Base-by-base conservation (phyloP, 2,888 invertebrate species). In the Stegophylla sp. region DNA sequence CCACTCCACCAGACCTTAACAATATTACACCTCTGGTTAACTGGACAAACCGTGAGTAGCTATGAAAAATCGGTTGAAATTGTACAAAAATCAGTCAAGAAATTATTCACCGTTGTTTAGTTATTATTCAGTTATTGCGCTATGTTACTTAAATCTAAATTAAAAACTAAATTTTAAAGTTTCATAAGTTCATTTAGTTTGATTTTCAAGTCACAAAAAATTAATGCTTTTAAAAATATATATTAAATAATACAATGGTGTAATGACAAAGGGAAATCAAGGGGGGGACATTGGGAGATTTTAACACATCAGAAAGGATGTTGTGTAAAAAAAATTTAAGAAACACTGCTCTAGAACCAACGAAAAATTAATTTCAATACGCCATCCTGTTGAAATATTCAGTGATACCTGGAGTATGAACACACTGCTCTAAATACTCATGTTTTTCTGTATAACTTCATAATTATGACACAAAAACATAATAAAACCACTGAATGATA, bases 1-100 rank as follows among this genome's bases (percentile, higher is more conserved):
- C 79, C 63, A 79, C 51, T 79, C 71, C 71, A 79, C 28, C 71
- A 71, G 71, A 79, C 79, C 79, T 79, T 79, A 79, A 23, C 71
- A 79, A 43, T 71, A 79, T 79, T 45, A 77, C 56, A 56, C 51
- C 28, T 79, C 48, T 48, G n/a, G n/a, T n/a, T n/a, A 71, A 59
- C 61, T 41, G 45, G 48, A 51, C 61, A 71, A 34, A 69, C 17
- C 34, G 51, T 48, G 61, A 71, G 12, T 10, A 41, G n/a, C 71
- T 51, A 51, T 79, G 79, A 79, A 79, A 77, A 79, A 63, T 69
- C 41, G 9, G 17, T 56, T 69, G 15, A 59, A 69, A 77, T 79
- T 61, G 48, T 34, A 71, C 26, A 51, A 77, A 76, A 59, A n/a
- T 56, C 66, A 53, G 48, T 43, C 26, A 56, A 72, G 12, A 64